Evolutionary conservation across 2,113 vertebrate genomes (phyloP).

Genomic region (Erinaceus europaeus): DNA sequence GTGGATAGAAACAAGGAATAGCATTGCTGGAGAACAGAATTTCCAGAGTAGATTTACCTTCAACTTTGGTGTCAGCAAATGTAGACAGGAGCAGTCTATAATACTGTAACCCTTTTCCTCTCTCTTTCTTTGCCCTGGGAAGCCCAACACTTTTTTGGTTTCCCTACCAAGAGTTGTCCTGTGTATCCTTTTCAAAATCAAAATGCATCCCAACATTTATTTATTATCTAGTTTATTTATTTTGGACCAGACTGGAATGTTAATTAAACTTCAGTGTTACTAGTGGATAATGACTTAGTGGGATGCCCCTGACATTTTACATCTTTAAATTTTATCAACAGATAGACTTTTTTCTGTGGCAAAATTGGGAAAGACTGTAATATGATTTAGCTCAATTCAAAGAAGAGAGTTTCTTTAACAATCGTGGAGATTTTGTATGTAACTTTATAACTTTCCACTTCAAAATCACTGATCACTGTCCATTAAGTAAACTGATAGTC

Average conservation of each 20-base stretch:
- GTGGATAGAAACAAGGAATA: not conserved
- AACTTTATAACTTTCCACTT: not conserved
- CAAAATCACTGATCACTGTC: not conserved
- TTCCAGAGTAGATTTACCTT: not conserved
- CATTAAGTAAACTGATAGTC: not conserved
- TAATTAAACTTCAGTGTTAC: not conserved
- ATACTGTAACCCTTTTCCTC: not conserved
- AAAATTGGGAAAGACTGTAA: no score
- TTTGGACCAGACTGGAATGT: not conserved
- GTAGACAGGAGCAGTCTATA: not conserved
- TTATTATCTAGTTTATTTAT: not conserved
- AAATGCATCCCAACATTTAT: not conserved
- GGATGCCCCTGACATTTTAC: not conserved
- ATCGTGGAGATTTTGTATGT: not conserved
- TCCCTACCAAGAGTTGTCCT: not conserved
- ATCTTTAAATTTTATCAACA: not conserved
- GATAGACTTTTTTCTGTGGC: not conserved
- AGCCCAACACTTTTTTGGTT: not conserved
- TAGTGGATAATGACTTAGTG: not conserved
- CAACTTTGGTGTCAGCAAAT: not conserved
- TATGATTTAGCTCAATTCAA: not conserved
- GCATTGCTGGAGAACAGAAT: not conserved
- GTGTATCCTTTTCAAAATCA: not conserved
- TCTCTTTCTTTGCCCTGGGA: not conserved
- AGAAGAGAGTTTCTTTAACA: not conserved